Conservation (phyloP, 2,888 invertebrate genomes). For the Helleia helle region DNA sequence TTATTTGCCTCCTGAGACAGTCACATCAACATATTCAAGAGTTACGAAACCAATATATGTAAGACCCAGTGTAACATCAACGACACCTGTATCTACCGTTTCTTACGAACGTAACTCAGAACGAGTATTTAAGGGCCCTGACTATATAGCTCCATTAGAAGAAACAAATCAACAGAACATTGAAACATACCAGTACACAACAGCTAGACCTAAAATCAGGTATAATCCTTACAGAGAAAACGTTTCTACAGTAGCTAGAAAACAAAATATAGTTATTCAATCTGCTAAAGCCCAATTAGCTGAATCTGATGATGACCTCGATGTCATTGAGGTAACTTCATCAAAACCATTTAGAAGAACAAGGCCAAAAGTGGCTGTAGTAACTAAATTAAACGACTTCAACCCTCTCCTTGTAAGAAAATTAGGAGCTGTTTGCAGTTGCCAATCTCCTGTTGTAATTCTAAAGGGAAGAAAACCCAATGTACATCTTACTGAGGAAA, state of each 20-base stretch:
- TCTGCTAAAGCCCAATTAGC: conserved; percentile 57
- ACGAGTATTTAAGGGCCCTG: conserved; percentile 29
- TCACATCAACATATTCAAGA: conserved; percentile 30
- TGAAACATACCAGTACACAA: conserved; percentile 35
- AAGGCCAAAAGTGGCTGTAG: conserved; percentile 71
- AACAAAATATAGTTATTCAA: conserved; percentile 58
- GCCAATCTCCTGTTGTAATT: conserved; percentile 72
- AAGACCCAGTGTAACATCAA: conserved; percentile 36
- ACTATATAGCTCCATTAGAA: conserved; percentile 36
- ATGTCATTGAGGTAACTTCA: conserved; percentile 51
- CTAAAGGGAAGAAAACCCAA: conserved; percentile 62
- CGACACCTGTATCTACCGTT: conserved; percentile 31
- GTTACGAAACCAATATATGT: conserved; percentile 25
- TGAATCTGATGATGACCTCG: conserved; percentile 58
- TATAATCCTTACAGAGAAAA: conserved; percentile 48
- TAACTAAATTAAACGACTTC: conserved; percentile 80
- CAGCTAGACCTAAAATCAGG: conserved; percentile 30
- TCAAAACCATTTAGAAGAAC: conserved; percentile 39
- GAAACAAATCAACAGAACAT: conserved; percentile 31
- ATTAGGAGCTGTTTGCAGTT: conserved; percentile 82
- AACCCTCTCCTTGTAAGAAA: conserved; percentile 81
- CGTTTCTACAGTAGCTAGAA: conserved; percentile 36
- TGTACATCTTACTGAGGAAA: conserved; percentile 29
- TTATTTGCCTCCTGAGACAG: conserved; percentile 23
- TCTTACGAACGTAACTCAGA: conserved; percentile 32